Evolutionary conservation across 2,797 vertebrate genomes (phyloP), one percentile per base, ranked within the genome.

Genomic region (Tenualosa thibaudeaui): DNA sequence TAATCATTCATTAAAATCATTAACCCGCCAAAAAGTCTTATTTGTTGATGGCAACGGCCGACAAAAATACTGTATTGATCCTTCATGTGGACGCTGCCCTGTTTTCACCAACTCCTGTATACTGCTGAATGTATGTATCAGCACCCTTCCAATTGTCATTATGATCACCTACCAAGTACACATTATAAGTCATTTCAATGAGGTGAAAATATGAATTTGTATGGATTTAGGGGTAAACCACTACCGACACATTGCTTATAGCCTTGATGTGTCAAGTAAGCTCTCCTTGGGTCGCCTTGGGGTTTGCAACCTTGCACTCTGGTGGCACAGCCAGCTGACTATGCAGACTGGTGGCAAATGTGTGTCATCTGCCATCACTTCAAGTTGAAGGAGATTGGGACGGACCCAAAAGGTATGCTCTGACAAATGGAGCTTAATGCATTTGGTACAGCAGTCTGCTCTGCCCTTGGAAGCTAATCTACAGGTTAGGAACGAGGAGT

Each of bases 281-380:
- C 87, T 85, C 85, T 85, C 85, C 65, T 56, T 83, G 86, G 26
- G 65, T 89, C 88, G 50, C 86, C 88, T 91, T 71, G 78, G 46
- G 68, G 91, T 92, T 87, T 50, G 86, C 89, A 86, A 49, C 88
- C 85, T 88, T 90, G 86, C 90, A 87, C 85, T 91, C 85, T 86
- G 87, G 58, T 85, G 82, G 83, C 88, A 83, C 84, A 84, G 82
- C 87, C 60, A 58, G 91, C 92, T 92, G 92, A 93, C 90, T 81
- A 85, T 85, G 91, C 91, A 90, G 87, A 89, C 86, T 54, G 82
- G 56, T 65, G 81, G 87, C 86, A 85, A 91, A 92, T 85, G 84
- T 85, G 54, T 91, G 91, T 91, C 91, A 89, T 89, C 60, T 88
- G 82, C 84, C 88, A 92, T 93, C 89, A 88, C 85, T 85, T 91